phyloP scores from a whole-genome alignment of 2,797 vertebrate species.

The Nothura maculosa region DNA sequence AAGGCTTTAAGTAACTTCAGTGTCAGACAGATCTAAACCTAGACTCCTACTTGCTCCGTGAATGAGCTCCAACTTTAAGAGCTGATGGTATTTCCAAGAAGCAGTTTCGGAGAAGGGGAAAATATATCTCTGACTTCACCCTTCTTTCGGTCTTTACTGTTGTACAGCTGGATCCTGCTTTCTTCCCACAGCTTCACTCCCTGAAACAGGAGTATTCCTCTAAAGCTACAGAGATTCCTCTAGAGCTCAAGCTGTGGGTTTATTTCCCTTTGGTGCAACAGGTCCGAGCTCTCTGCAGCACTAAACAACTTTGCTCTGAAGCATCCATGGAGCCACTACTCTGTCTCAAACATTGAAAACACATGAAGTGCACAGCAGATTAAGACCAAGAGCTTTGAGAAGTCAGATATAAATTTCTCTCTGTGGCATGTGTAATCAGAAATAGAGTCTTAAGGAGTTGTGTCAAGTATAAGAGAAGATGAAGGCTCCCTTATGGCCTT shows the following conservation, averaged over 20 bases:
- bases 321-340: neutral
- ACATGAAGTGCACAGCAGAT: neutral
- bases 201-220: neutral
- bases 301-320: neutral
- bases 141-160: neutral
- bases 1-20: neutral
- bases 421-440: neutral
- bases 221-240: neutral
- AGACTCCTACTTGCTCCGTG: neutral
- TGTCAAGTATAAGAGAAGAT: neutral
- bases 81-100: neutral
- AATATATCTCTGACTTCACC: neutral
- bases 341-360: neutral
- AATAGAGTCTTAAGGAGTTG: neutral
- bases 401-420: neutral
- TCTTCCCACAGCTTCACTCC: neutral
- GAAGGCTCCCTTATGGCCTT: neutral
- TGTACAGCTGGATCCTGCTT: neutral
- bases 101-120: neutral
- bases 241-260: fast-evolving
- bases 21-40: neutral
- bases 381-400: neutral
- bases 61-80: neutral
- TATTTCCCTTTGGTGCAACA: neutral
- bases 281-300: neutral